Evolutionary conservation across 2,888 invertebrate species (phyloP), one percentile per base, ranked within the genome.

Genomic region (Cotesia congregata): DNA sequence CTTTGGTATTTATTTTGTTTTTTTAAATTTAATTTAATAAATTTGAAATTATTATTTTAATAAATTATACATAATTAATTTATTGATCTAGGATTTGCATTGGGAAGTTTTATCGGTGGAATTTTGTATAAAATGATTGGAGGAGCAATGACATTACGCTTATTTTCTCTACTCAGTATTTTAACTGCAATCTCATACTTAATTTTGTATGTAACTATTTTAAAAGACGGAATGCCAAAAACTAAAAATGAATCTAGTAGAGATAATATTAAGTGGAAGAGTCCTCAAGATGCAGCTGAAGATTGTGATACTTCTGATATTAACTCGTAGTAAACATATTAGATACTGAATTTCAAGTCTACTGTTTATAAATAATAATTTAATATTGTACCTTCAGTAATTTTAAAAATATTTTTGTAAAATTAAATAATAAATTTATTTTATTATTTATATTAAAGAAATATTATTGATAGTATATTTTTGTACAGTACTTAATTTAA

Each of bases 51-150:
- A 50, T n/a, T n/a, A n/a, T n/a, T n/a, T n/a, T n/a, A n/a, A n/a
- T n/a, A n/a, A n/a, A n/a, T n/a, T n/a, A n/a, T n/a, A n/a, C n/a
- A n/a, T 17, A 65, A 62, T 65, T n/a, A n/a, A 70, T 62, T 6
- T 81, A 78, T 75, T 74, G 77, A 79, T 87, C 72, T 85, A 94
- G 95, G 95, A 12, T 95, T 94, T 85, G 93, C 95, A 0, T 87
- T 96, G 69, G 96, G 96, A 0, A 95, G 95, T 59, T 87, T 96
- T 0, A 85, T 94, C 3, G 95, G 95, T 1, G 96, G 96, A 0
- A 89, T 93, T 78, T 86, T 95, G 67, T 95, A 94, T 86, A 91
- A 92, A 74, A 89, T 90, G 77, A 85, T 92, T 12, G 95, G 95
- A 0, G 95, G 95, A 0, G 89, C 89, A 67, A 83, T 81, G 3